A percentile compares a stretch with the other conserved stretches of the same genome.
phyloP scores from a whole-genome alignment of 30 jellyfish, hydroid and myxozoan genomes.

The Aurelia coerulea region DNA sequence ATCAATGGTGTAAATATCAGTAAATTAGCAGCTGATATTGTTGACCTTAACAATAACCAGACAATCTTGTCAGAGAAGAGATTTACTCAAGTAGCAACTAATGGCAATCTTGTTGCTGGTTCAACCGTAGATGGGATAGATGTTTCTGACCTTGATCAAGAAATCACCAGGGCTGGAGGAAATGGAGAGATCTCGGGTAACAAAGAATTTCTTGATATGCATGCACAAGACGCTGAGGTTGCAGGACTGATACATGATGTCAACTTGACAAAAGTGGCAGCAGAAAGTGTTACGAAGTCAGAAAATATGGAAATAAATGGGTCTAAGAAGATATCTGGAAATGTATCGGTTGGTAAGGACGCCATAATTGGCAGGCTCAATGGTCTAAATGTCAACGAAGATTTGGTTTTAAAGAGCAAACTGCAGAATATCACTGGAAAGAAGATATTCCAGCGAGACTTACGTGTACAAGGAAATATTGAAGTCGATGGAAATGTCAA shows the following conservation, averaged over 20 bases:
- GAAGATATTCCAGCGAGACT: not conserved
- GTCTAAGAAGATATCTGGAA: conserved; percentile 25
- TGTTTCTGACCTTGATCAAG: conserved; percentile 36
- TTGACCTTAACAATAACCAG: conserved; percentile 64
- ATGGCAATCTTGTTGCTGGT: conserved; percentile 36
- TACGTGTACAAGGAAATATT: conserved; percentile 37
- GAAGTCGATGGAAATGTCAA: conserved; percentile 10
- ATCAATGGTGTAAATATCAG: conserved; percentile 69
- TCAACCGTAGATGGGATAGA: conserved; percentile 61
- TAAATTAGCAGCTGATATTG: conserved; percentile 57
- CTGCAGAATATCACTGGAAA: conserved; percentile 57
- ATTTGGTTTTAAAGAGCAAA: conserved; percentile 41
- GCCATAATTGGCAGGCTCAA: conserved; percentile 23
- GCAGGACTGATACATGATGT: conserved; percentile 36
- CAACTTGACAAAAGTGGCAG: conserved; percentile 9
- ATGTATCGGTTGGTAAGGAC: conserved; percentile 8
- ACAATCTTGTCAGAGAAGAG: conserved; percentile 35
- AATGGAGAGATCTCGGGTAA: conserved; percentile 4
- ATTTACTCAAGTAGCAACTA: conserved; percentile 14
- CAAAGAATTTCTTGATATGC: not conserved
- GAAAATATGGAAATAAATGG: conserved; percentile 20
- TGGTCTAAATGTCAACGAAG: conserved; percentile 29
- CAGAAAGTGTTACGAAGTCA: conserved; percentile 37
- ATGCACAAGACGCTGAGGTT: conserved; percentile 9
- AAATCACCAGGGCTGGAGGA: conserved; percentile 18